Percentiles rank a stretch among this genome's conserved stretches.
These are phyloP conservation scores for Leucophora obtusa DNA, from an alignment of 2,888 invertebrate genomes.

Conservation along the genomic window DNA sequence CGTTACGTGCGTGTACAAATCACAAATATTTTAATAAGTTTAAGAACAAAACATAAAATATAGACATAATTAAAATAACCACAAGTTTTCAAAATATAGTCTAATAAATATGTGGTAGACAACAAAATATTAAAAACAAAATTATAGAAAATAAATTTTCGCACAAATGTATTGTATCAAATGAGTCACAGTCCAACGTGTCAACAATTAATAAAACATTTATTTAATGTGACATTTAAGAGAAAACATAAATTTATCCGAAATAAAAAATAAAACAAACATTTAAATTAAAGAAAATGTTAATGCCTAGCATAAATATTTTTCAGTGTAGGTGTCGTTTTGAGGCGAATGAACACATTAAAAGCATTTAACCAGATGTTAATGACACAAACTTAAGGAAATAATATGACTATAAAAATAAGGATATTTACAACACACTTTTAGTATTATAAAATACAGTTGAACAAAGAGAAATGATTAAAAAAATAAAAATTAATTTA, in stretches of 20 bases:
- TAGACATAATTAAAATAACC: neutral
- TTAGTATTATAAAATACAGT: no score
- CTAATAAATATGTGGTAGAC: neutral
- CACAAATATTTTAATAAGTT: neutral
- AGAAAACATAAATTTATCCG: slow-evolving; percentile 5
- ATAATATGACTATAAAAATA: neutral
- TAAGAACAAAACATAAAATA: neutral
- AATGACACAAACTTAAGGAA: neutral
- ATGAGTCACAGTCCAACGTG: neutral
- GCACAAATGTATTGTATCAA: slow-evolving; percentile 1
- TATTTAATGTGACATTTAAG: slow-evolving; percentile 10
- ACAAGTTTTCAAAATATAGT: neutral
- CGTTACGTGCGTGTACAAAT: no score
- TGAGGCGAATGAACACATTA: neutral
- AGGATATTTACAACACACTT: neutral
- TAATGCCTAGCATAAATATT: neutral
- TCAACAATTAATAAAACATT: slow-evolving; percentile 12
- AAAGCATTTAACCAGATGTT: neutral
- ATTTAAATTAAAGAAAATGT: neutral
- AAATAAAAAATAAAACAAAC: neutral
- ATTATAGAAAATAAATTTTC: neutral
- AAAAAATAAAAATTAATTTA: no score
- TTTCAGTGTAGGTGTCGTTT: slow-evolving; percentile 2
- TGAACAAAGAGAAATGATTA: no score
- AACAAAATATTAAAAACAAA: neutral